Evolutionary conservation across 2,113 vertebrate genomes (phyloP).

Genomic region (Varanus komodoensis): DNA sequence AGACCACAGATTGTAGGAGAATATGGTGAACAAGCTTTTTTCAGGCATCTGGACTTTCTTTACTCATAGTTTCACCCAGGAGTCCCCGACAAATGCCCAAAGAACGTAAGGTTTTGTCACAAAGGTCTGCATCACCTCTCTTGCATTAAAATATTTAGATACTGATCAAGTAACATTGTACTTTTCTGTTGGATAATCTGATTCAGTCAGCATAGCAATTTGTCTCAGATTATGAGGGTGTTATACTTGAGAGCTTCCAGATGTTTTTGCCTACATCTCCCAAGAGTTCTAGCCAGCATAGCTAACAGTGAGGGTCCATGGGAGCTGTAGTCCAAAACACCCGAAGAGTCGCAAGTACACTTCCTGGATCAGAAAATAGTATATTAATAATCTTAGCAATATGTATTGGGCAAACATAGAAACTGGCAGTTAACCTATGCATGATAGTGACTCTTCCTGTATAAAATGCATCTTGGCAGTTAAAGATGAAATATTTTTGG

Average conservation of each 20-base stretch:
- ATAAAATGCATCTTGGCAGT: neutral
- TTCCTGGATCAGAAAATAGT: too few species aligned
- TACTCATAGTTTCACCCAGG: neutral
- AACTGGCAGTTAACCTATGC: neutral
- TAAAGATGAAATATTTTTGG: neutral
- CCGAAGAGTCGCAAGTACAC: too few species aligned
- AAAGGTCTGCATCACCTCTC: neutral
- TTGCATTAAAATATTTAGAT: too few species aligned
- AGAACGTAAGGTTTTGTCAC: neutral
- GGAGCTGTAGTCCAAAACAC: too few species aligned
- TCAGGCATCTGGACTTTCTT: neutral
- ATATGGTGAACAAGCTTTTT: neutral
- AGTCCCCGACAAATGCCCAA: neutral
- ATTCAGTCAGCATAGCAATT: neutral
- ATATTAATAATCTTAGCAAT: neutral
- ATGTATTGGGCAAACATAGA: neutral
- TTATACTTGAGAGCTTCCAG: too few species aligned
- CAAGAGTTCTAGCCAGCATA: too few species aligned
- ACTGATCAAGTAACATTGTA: neutral
- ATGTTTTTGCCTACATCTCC: too few species aligned
- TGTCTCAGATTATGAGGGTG: neutral
- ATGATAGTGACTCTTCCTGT: neutral
- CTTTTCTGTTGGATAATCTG: neutral
- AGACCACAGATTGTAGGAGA: neutral
- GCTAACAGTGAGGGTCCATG: too few species aligned